Base-by-base conservation (phyloP, 2,888 invertebrate species). In the Liopterus haemorrhoidalis region DNA sequence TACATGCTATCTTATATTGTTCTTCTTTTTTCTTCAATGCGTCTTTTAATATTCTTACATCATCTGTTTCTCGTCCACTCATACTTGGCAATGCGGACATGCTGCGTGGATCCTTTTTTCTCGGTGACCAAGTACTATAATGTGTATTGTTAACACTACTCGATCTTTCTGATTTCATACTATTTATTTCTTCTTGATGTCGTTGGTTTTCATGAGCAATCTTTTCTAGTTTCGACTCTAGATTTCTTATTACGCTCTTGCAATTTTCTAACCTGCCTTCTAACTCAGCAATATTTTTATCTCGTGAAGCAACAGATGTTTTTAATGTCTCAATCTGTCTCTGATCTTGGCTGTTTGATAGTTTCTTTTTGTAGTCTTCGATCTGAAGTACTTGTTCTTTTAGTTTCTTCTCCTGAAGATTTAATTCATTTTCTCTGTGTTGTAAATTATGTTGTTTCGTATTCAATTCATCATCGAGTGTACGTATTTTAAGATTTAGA, bases 301-400 rank as follows among this genome's bases (percentile, higher is more conserved):
- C 71, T 41, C 67, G 61, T 8, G 67, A 59, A 49, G 67, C 64
- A 14, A 72, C 54, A 0, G 71, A 65, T 12, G 57, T 41, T 45
- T 68, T 64, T 27, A 71, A 59, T 41, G 68, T 69, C 41, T 70
- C 70, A 4, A 70, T 62, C 52, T 71, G 70, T 44, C 68, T 68
- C 52, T 70, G 70, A 35, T 70, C 64, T 49, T 69, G 70, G 25
- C 59, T 49, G 16, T 59, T 59, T 27, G 57, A 49, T 8, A 58
- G 49, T 19, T 55, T 39, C 21, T 56, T 54, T 18, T 57, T 54
- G 39, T 63, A 32, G 24, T 60, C 56, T 40, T 52, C 48, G 22
- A 56, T 44, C 39, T 53, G 50, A 9, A 18, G 16, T 12, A 52
- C 43, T 37, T 51, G 40, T n/a, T 56, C 54, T 19, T 49, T 45